These are phyloP conservation scores for Notocelia uddmanniana DNA, from an alignment of 2,888 invertebrate species.

Conservation along the genomic window DNA sequence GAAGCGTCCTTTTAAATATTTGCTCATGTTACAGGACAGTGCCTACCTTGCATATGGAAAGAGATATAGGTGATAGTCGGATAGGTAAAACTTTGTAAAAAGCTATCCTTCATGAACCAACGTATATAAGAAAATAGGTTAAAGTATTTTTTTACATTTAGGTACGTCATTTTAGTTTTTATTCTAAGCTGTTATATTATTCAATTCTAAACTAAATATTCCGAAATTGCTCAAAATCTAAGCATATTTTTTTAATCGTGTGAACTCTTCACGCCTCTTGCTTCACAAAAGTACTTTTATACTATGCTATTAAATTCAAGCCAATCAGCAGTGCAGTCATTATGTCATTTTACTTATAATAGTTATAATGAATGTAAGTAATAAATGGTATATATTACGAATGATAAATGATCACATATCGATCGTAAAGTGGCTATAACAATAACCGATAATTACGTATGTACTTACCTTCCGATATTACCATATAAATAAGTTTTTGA, in stretches of 20 bases:
- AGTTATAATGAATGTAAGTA: not conserved
- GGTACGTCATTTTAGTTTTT: not conserved
- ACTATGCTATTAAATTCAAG: not conserved
- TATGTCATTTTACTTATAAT: slow-evolving; percentile 5
- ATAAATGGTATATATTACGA: not conserved
- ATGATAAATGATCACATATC: slow-evolving; percentile 1
- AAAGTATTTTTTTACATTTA: not conserved
- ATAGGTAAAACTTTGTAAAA: no score
- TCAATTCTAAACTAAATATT: not conserved
- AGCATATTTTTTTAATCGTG: not conserved
- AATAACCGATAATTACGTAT: not conserved
- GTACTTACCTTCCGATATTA: not conserved
- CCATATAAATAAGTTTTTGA: not conserved
- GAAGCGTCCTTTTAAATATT: no score
- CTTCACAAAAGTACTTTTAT: not conserved
- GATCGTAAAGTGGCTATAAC: not conserved
- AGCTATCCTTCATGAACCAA: no score
- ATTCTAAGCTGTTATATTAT: not conserved
- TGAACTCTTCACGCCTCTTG: slow-evolving; percentile 3
- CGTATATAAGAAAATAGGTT: not conserved
- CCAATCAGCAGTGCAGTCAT: not conserved
- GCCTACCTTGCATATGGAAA: no score
- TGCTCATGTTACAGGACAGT: no score
- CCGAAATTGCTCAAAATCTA: not conserved
- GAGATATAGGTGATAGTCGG: no score